Evolutionary conservation across 1,140 invertebrate genomes (phyloP).

Genomic region (Danaus plexippus): DNA sequence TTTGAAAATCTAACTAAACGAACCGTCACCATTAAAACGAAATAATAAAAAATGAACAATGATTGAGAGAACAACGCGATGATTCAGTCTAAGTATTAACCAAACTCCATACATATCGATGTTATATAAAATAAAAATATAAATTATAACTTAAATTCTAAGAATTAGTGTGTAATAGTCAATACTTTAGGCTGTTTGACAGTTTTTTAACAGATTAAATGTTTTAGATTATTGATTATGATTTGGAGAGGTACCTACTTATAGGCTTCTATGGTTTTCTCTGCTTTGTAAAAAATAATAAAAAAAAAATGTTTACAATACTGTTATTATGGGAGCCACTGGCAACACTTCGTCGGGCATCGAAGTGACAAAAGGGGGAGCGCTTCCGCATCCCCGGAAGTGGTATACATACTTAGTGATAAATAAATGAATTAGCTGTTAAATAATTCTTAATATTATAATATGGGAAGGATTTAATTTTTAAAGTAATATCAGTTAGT

Average conservation of each 20-base stretch:
- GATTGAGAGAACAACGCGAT: no score
- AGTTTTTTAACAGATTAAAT: conserved; percentile 38
- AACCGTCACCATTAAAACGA: conserved; percentile 18
- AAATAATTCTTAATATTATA: no score
- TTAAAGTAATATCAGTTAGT: no score
- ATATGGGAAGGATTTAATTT: no score
- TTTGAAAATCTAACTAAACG: conserved; percentile 21
- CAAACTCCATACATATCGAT: conserved; percentile 68
- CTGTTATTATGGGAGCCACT: conserved; percentile 41
- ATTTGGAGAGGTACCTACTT: conserved; percentile 18
- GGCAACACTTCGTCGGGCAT: conserved; percentile 29
- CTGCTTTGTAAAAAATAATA: conserved; percentile 45
- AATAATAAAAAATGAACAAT: conserved; percentile 20
- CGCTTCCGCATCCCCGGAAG: no score
- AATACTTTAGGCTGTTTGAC: conserved; percentile 66
- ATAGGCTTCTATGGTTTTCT: conserved; percentile 23
- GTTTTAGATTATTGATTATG: conserved; percentile 20
- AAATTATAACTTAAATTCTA: conserved; percentile 42
- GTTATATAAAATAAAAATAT: conserved; percentile 52
- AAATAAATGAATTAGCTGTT: no score
- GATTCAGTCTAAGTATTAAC: conserved; percentile 52
- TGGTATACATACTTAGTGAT: no score
- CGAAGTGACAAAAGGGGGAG: not conserved
- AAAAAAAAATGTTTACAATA: conserved; percentile 43
- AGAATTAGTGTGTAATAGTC: conserved; percentile 63